Conservation (phyloP, 2,888 invertebrate species). For the Acanthacorydalis orientalis region DNA sequence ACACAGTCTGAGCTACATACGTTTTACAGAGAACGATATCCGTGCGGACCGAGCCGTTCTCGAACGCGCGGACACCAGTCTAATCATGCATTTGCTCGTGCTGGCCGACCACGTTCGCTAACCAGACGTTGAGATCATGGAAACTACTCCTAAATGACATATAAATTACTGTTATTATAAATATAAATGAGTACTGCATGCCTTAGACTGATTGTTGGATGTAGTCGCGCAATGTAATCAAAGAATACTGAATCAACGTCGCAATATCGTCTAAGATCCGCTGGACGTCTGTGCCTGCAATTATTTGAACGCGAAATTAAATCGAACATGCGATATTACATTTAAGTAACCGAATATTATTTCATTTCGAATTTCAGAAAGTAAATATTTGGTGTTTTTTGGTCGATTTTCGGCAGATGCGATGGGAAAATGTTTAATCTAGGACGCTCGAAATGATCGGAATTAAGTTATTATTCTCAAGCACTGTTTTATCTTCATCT, state of each 20-base stretch:
- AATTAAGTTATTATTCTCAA: no score
- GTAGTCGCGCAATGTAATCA: background rate
- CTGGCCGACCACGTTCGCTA: background rate
- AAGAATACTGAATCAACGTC: background rate
- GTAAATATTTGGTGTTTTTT: no score
- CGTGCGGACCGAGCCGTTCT: background rate
- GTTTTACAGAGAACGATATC: background rate
- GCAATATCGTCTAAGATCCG: background rate
- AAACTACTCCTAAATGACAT: constrained; percentile 7
- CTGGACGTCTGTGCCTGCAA: background rate
- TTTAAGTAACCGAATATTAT: no score
- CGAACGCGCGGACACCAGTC: background rate
- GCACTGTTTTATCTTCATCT: no score
- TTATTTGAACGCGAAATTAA: constrained; percentile 5
- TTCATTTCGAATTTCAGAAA: no score
- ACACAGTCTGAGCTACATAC: background rate
- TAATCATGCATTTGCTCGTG: background rate
- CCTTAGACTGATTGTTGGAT: background rate
- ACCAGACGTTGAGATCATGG: background rate
- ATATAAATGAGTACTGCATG: constrained; percentile 6
- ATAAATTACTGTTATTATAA: constrained; percentile 9
- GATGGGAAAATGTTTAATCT: no score
- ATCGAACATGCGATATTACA: constrained; percentile 6
- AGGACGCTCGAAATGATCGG: no score
- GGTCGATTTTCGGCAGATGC: no score